Percentiles rank a stretch among this genome's conserved stretches.
These are phyloP conservation scores for Cyprinodon diabolis DNA, from an alignment of 2,797 vertebrate genomes.

Conservation along the genomic window DNA sequence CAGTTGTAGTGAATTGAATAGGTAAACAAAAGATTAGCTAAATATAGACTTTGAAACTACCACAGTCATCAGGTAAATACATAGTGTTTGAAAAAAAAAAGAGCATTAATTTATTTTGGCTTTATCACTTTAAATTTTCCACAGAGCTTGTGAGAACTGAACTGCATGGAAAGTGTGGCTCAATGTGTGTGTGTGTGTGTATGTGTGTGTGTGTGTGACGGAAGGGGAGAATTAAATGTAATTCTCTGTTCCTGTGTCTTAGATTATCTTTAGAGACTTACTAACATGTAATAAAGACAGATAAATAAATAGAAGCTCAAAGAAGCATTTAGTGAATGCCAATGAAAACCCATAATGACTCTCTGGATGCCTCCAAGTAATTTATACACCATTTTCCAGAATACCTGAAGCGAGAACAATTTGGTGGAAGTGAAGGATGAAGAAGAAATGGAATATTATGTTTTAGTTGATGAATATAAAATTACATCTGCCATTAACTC, in stretches of 20 bases:
- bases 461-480: constrained; percentile 69
- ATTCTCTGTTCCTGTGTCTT: constrained; percentile 76
- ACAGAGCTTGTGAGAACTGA: too few species aligned
- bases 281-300: constrained; percentile 68
- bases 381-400: constrained; percentile 72
- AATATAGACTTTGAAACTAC: too few species aligned
- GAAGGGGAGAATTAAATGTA: constrained; percentile 64
- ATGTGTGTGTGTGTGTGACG: neutral
- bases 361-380: constrained; percentile 64
- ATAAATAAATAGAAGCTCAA: constrained; percentile 74
- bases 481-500: constrained; percentile 72
- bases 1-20: too few species aligned
- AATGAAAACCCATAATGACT: constrained; percentile 70
- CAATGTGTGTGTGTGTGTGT: neutral
- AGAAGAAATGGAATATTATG: constrained; percentile 67
- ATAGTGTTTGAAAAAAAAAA: too few species aligned
- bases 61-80: too few species aligned
- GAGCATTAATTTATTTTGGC: too few species aligned
- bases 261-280: constrained; percentile 75
- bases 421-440: constrained; percentile 66
- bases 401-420: constrained; percentile 72
- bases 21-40: too few species aligned
- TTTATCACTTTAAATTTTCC: too few species aligned
- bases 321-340: constrained; percentile 70
- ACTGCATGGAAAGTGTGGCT: too few species aligned